Evolutionary conservation across 2,113 vertebrate species (phyloP), one percentile per base, ranked within the genome.

Genomic region (Corythaeola cristata): DNA sequence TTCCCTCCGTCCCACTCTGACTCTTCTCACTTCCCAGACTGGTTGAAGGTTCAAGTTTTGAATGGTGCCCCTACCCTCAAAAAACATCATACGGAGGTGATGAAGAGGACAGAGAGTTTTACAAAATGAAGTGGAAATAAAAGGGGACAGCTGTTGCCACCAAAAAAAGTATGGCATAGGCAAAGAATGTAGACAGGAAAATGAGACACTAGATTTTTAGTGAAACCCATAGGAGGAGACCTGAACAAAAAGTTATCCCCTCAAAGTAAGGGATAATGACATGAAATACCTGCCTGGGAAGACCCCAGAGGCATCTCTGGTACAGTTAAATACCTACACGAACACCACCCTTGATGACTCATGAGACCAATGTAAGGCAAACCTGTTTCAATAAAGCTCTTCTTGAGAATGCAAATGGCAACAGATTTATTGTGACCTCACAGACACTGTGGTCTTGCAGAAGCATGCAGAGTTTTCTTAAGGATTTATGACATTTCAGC

Each of bases 121-220:
- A 71, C 6, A 71, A 44, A 56, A 49, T 21, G 2, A 67, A 84
- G 6, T 11, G 8, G 9, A 58, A 81, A 21, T 39, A 52, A 27
- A 74, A 2, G 4, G 4, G 3, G 0, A 45, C 6, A 75, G 7
- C 9, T 53, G 5, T 41, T 56, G 8, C 4, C 1, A 6, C 3
- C 2, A 19, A 27, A 33, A 64, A 71, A 45, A 3, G 5, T 5
- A 30, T 5, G 2, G 5, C 4, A 37, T 4, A 15, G 68, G n/a
- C 8, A 58, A 58, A 49, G 16, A 72, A 37, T 0, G 5, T 2
- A 76, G 23, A 27, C 15, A 49, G 15, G 26, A 81, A 68, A 74
- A 33, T 12, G 9, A 77, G 27, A 66, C 2, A 8, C 1, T 3
- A 27, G 4, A 37, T 3, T 69, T 62, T 16, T 5, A 41, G 2